phyloP scores from a whole-genome alignment of 2,113 vertebrate genomes.

The Baryphthengus martii region DNA sequence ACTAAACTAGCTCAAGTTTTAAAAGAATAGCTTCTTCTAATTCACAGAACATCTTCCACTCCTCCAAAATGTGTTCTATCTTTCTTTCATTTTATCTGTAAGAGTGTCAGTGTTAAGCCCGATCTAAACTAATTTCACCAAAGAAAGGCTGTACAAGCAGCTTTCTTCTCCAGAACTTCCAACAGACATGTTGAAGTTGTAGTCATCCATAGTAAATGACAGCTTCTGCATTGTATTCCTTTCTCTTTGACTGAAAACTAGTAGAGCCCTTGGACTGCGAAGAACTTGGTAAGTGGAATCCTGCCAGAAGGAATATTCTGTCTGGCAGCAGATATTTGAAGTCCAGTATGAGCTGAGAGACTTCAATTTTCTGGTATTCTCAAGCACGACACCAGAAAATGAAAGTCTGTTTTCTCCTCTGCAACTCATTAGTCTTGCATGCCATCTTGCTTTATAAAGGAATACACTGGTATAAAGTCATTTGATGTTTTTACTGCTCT shows the following conservation, averaged over 20 bases:
- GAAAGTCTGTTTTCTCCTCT: background rate
- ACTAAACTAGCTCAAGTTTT: background rate
- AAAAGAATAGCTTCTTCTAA: background rate
- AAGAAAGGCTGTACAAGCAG: background rate
- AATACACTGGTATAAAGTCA: background rate
- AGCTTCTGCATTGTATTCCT: background rate
- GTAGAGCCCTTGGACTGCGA: background rate
- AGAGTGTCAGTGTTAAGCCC: background rate
- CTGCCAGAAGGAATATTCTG: constrained; percentile 52
- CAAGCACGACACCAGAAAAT: background rate
- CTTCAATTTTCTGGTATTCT: constrained; percentile 26
- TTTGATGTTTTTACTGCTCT: background rate
- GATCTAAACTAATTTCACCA: background rate
- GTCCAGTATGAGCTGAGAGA: background rate
- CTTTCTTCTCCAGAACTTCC: background rate
- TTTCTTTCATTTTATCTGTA: background rate
- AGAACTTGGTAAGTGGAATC: background rate
- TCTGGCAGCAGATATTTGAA: constrained; percentile 16
- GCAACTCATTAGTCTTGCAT: background rate
- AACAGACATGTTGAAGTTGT: background rate
- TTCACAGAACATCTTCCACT: background rate
- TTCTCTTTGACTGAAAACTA: constrained; percentile 25
- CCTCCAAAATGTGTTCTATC: background rate
- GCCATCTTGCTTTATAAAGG: background rate
- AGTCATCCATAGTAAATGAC: background rate